Percentiles rank a stretch among this genome's conserved stretches.
phyloP scores from a whole-genome alignment of 1,140 invertebrate genomes.

The Coelopa frigida region DNA sequence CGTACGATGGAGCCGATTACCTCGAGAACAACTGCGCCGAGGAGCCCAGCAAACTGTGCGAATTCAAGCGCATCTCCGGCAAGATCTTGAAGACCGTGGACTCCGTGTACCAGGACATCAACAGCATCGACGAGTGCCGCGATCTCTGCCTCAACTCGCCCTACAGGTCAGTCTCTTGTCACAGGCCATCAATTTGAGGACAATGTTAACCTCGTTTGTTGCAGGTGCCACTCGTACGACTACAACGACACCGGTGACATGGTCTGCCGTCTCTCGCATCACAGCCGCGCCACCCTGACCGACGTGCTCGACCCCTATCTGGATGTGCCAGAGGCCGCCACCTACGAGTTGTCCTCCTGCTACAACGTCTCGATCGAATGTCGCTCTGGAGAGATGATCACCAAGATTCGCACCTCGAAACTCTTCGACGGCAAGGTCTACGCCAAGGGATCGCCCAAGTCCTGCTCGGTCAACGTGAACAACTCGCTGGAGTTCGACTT shows the following conservation, averaged over 20 bases:
- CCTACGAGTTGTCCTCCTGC: constrained; percentile 86
- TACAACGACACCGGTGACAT: constrained; percentile 86
- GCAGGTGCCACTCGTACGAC: constrained; percentile 84
- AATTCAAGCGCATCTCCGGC: constrained; percentile 81
- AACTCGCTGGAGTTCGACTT: constrained; percentile 80
- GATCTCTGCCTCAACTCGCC: constrained; percentile 82
- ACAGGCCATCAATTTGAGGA: background rate
- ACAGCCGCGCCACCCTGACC: constrained; percentile 76
- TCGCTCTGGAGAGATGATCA: constrained; percentile 85
- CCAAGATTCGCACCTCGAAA: constrained; percentile 82
- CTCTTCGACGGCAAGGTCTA: constrained; percentile 92
- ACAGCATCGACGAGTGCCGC: constrained; percentile 75
- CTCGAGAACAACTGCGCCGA: constrained; percentile 86
- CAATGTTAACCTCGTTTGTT: too few relatives aligned
- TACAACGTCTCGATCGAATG: constrained; percentile 93
- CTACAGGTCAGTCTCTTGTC: constrained; percentile 48
- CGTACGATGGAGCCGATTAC: constrained; percentile 64
- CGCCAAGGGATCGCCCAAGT: constrained; percentile 87
- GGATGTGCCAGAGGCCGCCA: constrained; percentile 78
- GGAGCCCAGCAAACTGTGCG: constrained; percentile 84
- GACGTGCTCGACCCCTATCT: constrained; percentile 87
- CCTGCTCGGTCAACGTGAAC: constrained; percentile 79
- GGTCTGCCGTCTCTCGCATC: constrained; percentile 86
- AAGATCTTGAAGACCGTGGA: constrained; percentile 89
- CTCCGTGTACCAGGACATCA: constrained; percentile 84